Evolutionary conservation across 2,113 vertebrate species (phyloP), one percentile per base, ranked within the genome.

Genomic region (Thamnophis sirtalis): DNA sequence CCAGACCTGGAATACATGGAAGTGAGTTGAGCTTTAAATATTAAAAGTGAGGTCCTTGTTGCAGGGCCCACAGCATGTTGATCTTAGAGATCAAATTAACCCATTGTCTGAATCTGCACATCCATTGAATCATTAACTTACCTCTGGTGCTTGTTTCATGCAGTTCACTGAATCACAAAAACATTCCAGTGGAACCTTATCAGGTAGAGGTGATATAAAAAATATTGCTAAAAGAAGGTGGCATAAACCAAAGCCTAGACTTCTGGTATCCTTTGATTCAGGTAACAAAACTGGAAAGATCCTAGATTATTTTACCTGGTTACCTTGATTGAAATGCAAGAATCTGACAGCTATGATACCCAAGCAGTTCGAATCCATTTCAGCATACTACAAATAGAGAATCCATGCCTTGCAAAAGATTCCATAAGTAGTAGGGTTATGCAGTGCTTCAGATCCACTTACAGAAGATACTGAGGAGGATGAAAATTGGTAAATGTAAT

Each of bases 1-100:
- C 91, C 94, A 11, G 97, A 97, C 28, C n/a, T 97, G 92, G 95
- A 97, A n/a, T 94, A 96, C 33, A 93, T 97, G 93, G 97, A 97
- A 94, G 97, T 97, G 28, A 95, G 93, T 63, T 13, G 17, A 5
- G 11, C 5, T 28, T 43, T 84, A 49, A 88, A 4, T 19, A 33
- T 38, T 88, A 80, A 38, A 80, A 80, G 1, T 80, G 73, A 9
- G 33, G 17, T 43, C 33, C 3, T 80, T 43, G 43, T 43, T 43
- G 43, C 43, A 43, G 43, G 43, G 3, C 43, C 43, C 43, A 43
- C 3, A 43, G 43, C 43, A 43, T 43, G 43, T 43, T 43, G 43
- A 43, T 43, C 43, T 43, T 43, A 43, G 43, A 43, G 43, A 43
- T 43, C 43, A 43, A 43, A 43, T 43, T 43, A 43, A 43, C 43